Base-by-base conservation (phyloP, 2,888 invertebrate genomes). In the Euplexia lucipara region DNA sequence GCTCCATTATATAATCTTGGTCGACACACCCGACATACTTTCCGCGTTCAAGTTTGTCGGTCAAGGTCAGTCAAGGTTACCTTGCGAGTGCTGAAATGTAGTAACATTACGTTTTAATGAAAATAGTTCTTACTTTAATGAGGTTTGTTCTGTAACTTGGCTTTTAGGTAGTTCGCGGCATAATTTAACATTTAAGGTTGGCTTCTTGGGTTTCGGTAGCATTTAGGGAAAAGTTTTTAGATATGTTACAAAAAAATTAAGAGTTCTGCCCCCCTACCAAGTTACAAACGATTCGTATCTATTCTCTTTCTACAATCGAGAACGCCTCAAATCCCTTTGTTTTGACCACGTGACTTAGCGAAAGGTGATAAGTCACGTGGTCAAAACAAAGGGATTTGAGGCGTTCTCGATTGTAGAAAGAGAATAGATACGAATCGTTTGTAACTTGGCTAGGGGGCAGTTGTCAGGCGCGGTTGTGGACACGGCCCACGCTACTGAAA, bases 61-160 rank as follows among this genome's bases (percentile, higher is more conserved):
- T 51, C 67, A 67, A 51, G 49, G 70, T 34, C 67, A 70, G 26
- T 39, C 34, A 61, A 67, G 67, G 70, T 70, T 61, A 60, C 42
- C 22, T n/a, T 10, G 51, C 16, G 16, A 44, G 61, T 61, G 44
- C 37, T 41, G 16, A 26, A 35, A 30, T 48, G 48, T 48, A 41
- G 22, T 68, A 18, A 39, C 37, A 7, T n/a, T n/a, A 68, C 6
- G 34, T 48, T 69, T 65, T 48, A 39, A 59, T 48, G 37, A 41
- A 41, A 35, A 35, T 58, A 58, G 69, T 65, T 69, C 20, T 47
- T 30, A 47, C 34, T 65, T 41, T 20, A 69, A 65, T 58, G 39
- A 69, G 20, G 10, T 69, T 65, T 41, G 39, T 59, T 35, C 16
- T 35, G 39, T 35, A 69, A 59, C 39, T 59, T 58, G 1, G 26